These are phyloP conservation scores for Cheilosia urbana DNA, from an alignment of 2,888 invertebrate species.

Conservation along the genomic window DNA sequence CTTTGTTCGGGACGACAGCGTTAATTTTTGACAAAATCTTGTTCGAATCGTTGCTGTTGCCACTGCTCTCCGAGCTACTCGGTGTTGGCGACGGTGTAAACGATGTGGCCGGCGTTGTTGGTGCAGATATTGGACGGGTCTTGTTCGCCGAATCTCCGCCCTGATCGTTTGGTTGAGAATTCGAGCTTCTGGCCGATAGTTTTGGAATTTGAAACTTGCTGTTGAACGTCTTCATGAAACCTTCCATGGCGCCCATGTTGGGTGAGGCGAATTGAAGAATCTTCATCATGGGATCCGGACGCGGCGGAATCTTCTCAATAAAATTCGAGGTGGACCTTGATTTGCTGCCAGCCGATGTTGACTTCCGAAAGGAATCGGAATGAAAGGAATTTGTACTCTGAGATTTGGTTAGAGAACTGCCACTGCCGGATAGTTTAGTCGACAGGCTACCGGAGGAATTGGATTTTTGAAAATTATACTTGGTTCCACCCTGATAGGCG, in stretches of 20 bases:
- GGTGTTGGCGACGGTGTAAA: conserved; percentile 66
- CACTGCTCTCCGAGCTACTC: conserved; percentile 62
- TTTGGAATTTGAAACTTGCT: conserved; percentile 95
- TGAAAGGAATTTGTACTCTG: conserved; percentile 82
- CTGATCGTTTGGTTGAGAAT: conserved; percentile 54
- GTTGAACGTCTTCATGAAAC: conserved; percentile 90
- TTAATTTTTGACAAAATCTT: conserved; percentile 47
- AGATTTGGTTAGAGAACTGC: conserved; percentile 80
- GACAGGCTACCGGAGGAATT: conserved; percentile 82
- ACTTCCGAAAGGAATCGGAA: conserved; percentile 76
- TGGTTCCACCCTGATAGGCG: conserved; percentile 73
- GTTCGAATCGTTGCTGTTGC: conserved; percentile 67
- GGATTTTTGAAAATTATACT: conserved; percentile 83
- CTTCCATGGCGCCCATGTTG: conserved; percentile 88
- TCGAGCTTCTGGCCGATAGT: conserved; percentile 85
- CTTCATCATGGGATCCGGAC: conserved; percentile 82
- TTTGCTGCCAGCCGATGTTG: conserved; percentile 40
- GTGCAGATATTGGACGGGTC: conserved; percentile 55
- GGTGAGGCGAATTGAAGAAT: conserved; percentile 86
- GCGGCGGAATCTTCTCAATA: conserved; percentile 77
- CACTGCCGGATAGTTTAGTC: conserved; percentile 78
- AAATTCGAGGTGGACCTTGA: conserved; percentile 55
- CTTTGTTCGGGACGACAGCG: conserved; percentile 38
- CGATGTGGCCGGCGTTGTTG: conserved; percentile 62
- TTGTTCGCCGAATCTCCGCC: conserved; percentile 38